Conservation (phyloP, 2,113 vertebrate genomes). For the Ciconia stormi region DNA sequence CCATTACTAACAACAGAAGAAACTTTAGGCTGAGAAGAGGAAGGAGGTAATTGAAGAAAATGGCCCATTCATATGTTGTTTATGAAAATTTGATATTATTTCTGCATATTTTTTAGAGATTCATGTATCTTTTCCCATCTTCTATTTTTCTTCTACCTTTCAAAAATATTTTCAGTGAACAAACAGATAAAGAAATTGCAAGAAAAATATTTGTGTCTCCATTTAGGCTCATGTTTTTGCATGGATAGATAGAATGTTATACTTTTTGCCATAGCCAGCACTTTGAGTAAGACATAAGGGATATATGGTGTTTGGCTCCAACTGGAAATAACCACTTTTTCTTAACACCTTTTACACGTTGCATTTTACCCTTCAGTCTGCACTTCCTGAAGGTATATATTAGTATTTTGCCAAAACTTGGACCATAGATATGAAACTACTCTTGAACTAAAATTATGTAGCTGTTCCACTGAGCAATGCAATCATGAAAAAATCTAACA, state of each 20-base stretch:
- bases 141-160: background rate
- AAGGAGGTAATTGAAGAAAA: background rate
- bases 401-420: background rate
- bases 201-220: background rate
- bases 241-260: background rate
- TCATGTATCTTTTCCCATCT: background rate
- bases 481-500: background rate
- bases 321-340: background rate
- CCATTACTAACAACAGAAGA: background rate
- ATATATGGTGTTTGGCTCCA: background rate
- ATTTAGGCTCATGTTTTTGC: background rate
- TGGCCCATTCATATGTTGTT: fast-evolving
- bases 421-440: background rate
- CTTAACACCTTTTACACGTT: background rate
- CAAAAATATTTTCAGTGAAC: background rate
- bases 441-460: background rate
- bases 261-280: background rate
- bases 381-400: background rate
- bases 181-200: background rate
- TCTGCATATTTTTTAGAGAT: background rate
- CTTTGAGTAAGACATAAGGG: background rate
- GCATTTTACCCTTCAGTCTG: background rate
- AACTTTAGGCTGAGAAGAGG: background rate
- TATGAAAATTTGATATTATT: background rate
- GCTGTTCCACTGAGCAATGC: background rate